Evolutionary conservation across 2,888 invertebrate species (phyloP).

Genomic region (Epinotia brunnichana): DNA sequence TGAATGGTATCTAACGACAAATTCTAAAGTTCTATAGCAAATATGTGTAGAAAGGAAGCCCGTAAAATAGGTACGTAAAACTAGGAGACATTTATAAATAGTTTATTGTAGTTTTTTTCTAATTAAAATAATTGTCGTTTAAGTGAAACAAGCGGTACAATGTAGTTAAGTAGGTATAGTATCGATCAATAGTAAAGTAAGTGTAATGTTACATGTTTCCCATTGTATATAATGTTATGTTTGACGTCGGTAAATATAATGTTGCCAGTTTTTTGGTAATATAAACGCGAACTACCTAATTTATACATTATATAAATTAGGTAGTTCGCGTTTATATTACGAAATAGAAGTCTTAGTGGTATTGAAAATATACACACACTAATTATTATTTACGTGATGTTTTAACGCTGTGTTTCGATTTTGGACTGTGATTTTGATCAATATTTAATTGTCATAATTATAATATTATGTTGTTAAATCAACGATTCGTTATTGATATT

Average conservation of each 20-base stretch:
- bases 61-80: constrained; percentile 30
- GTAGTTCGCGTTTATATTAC: constrained; percentile 6
- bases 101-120: constrained; percentile 2
- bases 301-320: not conserved
- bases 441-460: constrained; percentile 53
- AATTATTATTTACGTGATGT: constrained; percentile 65
- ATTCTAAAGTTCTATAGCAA: constrained; percentile 38
- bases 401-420: constrained; percentile 71
- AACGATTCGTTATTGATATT: constrained; percentile 62
- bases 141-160: constrained; percentile 2
- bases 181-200: constrained; percentile 22
- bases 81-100: constrained; percentile 28
- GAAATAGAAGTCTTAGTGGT: constrained; percentile 52
- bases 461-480: constrained; percentile 60
- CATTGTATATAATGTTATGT: not conserved
- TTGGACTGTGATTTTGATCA: constrained; percentile 69
- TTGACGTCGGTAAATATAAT: not conserved
- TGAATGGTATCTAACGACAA: constrained; percentile 29
- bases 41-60: constrained; percentile 42
- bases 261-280: not conserved
- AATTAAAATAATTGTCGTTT: constrained; percentile 13
- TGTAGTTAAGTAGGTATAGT: constrained; percentile 11
- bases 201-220: constrained; percentile 28
- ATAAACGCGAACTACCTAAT: no score
- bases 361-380: constrained; percentile 72